These are phyloP conservation scores for Gadopsis bispinosus DNA, from an alignment of 2,797 vertebrate genomes.

Conservation along the genomic window DNA sequence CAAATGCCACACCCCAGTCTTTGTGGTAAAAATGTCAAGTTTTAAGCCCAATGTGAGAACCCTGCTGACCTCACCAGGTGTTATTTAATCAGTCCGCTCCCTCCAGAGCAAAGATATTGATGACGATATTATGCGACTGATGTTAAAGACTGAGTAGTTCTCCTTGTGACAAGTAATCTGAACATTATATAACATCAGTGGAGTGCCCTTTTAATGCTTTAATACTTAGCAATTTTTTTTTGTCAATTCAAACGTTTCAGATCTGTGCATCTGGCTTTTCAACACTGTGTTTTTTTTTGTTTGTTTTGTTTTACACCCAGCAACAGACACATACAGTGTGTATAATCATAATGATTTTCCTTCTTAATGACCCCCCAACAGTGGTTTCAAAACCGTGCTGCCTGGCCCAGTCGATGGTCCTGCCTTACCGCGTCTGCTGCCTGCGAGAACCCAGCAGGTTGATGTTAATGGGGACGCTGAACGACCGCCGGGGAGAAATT, in stretches of 20 bases:
- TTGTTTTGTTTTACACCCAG: too few relatives aligned
- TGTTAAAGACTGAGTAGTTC: background rate
- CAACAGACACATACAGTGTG: background rate
- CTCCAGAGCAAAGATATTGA: background rate
- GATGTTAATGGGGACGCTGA: slow-evolving; percentile 87
- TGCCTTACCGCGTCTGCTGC: slow-evolving; percentile 83
- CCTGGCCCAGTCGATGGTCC: slow-evolving; percentile 27
- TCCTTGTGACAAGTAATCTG: background rate
- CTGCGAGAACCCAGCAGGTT: slow-evolving; percentile 85
- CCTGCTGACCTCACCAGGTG: background rate
- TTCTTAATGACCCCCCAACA: slow-evolving; percentile 42
- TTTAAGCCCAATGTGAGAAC: background rate
- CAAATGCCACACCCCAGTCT: background rate
- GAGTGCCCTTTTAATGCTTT: background rate
- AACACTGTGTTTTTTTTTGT: background rate
- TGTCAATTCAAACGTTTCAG: background rate
- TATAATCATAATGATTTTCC: slow-evolving; percentile 20
- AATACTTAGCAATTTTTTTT: background rate
- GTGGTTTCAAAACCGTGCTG: slow-evolving; percentile 29
- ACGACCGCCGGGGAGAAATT: slow-evolving; percentile 81
- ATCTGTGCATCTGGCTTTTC: background rate
- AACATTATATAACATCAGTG: background rate
- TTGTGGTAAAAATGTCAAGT: background rate
- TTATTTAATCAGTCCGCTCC: background rate
- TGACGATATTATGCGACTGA: background rate